Evolutionary conservation across 2,797 vertebrate species (phyloP), one percentile per base, ranked within the genome.

Genomic region (Bufotes viridis): DNA sequence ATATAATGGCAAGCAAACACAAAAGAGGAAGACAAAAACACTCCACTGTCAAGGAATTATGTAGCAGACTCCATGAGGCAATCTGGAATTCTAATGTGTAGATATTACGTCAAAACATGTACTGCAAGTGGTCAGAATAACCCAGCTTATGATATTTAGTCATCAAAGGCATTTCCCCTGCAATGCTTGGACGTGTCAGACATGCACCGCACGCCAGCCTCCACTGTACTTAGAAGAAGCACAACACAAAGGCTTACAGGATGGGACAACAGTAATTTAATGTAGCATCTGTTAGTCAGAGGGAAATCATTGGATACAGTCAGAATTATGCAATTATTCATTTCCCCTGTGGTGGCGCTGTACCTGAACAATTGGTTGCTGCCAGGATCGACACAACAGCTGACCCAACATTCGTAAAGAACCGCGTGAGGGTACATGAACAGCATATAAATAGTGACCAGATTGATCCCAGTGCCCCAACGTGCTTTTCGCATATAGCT

Each of bases 61-160:
- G 55, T 84, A 84, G 61, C 55, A 84, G 55, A 60, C 82, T 49
- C 26, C 9, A 17, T 34, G 51, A 61, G 29, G 61, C 74, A 51
- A 75, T 60, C 29, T 61, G 57, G 55, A 74, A 84, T 82, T 70
- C 53, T 82, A 9, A 18, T 49, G 57, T 76, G 13, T 76, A 75
- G 29, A 51, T 11, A 29, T 49, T 61, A 84, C 82, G 58, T 84
- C 82, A 84, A 58, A 76, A 61, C 55, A 22, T 69, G 72, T 58
- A 69, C 49, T 51, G 63, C 34, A 53, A 55, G 81, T 69, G 81
- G 81, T 51, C 63, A 76, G 57, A 84, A 75, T 84, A 76, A 76
- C 20, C 42, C 70, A 51, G 82, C 24, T 84, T 53, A 76, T 84
- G 82, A 76, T 49, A n/a, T 58, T 76, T 84, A 84, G 70, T 84